phyloP scores from a whole-genome alignment of 2,113 vertebrate species.

The Actenoides hombroni region DNA sequence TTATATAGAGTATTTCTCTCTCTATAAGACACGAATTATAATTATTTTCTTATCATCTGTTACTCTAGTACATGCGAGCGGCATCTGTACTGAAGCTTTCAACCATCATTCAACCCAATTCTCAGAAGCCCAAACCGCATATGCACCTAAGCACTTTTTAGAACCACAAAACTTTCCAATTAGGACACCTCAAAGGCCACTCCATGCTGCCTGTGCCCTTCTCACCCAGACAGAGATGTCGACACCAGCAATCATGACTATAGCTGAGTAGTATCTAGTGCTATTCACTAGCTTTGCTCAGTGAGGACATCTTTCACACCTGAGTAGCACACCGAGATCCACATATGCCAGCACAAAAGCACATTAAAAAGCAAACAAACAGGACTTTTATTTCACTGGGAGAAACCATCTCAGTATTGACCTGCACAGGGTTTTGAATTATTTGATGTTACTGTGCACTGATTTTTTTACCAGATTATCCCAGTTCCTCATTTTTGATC shows the following conservation, averaged over 20 bases:
- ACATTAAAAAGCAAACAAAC: not conserved
- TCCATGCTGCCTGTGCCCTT: not conserved
- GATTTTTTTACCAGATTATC: not conserved
- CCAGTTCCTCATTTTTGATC: not conserved
- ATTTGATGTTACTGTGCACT: not conserved
- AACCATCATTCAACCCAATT: not conserved
- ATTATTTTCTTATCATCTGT: not conserved
- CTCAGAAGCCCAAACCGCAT: constrained; percentile 23
- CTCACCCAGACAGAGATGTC: not conserved
- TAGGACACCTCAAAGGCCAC: not conserved
- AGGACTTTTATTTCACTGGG: not conserved
- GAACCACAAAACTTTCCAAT: not conserved
- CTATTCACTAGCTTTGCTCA: not conserved
- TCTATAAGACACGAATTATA: not conserved
- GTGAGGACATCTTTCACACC: not conserved
- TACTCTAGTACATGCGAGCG: not conserved
- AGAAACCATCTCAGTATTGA: not conserved
- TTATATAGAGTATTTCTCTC: not conserved
- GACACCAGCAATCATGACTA: not conserved
- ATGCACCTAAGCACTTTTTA: not conserved
- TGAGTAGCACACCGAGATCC: not conserved
- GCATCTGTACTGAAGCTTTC: not conserved
- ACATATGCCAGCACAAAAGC: not conserved
- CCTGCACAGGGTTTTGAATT: not conserved
- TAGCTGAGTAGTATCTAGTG: not conserved